A percentile compares a stretch with the other conserved stretches of the same genome.
Conservation (phyloP, 2,797 vertebrate genomes). For the Hydrocynus forskahlii region DNA sequence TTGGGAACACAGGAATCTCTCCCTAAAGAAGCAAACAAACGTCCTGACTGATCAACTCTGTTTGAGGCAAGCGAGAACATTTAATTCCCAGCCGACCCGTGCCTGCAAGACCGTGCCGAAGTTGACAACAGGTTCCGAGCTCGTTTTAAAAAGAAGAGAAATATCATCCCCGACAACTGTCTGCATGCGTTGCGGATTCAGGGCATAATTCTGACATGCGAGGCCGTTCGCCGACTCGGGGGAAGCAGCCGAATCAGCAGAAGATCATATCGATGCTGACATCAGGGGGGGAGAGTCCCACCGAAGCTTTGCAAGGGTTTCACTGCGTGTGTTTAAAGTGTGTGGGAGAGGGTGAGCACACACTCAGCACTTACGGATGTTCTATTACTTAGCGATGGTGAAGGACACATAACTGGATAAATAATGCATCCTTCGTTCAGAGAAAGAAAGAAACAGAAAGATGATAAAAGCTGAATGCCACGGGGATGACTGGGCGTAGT, state of each 20-base stretch:
- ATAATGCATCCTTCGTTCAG: not conserved
- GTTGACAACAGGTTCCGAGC: not conserved
- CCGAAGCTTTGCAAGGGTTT: too few relatives aligned
- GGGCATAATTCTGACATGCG: not conserved
- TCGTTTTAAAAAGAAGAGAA: not conserved
- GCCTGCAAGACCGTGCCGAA: not conserved
- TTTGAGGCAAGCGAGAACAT: not conserved
- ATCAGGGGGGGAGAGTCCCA: not conserved
- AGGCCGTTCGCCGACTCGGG: not conserved
- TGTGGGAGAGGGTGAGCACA: not conserved
- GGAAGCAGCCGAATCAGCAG: slow-evolving; percentile 1
- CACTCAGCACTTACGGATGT: slow-evolving; percentile 1
- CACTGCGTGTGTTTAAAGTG: too few relatives aligned
- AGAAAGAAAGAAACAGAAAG: not conserved
- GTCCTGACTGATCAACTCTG: not conserved
- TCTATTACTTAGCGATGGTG: not conserved
- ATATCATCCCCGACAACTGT: not conserved
- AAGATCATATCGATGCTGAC: slow-evolving; percentile 8
- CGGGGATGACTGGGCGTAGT: too few relatives aligned
- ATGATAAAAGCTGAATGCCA: not conserved
- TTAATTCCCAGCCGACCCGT: not conserved
- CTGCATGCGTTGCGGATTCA: not conserved
- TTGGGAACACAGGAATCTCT: too few relatives aligned
- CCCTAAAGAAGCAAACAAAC: too few relatives aligned
- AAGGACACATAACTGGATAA: not conserved